phyloP scores from a whole-genome alignment of 2,888 invertebrate species.

The Synergus umbraculus region DNA sequence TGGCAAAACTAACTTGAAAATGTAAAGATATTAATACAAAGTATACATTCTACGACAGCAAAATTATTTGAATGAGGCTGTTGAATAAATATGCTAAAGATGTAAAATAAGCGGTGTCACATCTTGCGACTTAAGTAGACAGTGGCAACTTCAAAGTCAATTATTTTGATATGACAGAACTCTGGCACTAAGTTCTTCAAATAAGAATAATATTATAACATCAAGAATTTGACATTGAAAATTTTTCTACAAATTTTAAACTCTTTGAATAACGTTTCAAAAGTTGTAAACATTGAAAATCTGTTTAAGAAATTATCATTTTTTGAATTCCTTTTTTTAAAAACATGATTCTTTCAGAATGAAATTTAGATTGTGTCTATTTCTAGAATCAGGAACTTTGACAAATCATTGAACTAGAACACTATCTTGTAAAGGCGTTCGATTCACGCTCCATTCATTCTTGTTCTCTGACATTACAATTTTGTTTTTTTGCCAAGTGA shows the following conservation, averaged over 20 bases:
- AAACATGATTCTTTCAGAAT: not conserved
- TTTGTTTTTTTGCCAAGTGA: not conserved
- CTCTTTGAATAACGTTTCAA: not conserved
- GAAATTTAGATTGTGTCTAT: not conserved
- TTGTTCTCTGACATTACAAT: not conserved
- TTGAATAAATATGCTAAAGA: constrained; percentile 19
- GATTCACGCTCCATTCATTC: not conserved
- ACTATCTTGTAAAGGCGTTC: not conserved
- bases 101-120: not conserved
- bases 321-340: not conserved
- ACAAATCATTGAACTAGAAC: no score
- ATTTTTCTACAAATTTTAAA: not conserved
- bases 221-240: not conserved
- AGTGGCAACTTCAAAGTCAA: not conserved
- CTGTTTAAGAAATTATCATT: not conserved
- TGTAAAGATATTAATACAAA: not conserved
- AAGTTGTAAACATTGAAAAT: not conserved
- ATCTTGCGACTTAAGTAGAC: constrained; percentile 11
- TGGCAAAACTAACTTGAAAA: not conserved
- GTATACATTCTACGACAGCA: not conserved
- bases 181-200: constrained; percentile 7
- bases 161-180: constrained; percentile 25
- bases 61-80: not conserved
- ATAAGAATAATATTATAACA: constrained; percentile 5
- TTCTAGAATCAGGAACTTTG: not conserved